Conservation (phyloP, 92 coral and sea anemone species). For the Scolanthus callimorphus region DNA sequence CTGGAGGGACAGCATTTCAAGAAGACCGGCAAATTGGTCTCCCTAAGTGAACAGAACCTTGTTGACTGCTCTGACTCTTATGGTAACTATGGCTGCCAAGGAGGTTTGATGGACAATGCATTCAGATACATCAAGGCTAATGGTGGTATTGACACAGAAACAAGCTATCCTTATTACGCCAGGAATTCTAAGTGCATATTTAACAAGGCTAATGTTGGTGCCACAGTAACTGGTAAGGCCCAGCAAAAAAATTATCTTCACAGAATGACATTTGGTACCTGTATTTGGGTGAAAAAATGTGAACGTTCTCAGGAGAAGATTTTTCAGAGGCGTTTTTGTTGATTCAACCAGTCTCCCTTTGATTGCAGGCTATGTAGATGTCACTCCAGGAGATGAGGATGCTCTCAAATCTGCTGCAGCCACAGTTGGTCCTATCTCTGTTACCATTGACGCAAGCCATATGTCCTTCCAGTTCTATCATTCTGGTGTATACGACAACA, state of each 20-base stretch:
- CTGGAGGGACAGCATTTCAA: constrained; percentile 89
- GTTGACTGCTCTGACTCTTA: constrained; percentile 67
- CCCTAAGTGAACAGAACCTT: constrained; percentile 89
- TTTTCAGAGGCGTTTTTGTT: too few species aligned
- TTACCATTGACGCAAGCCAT: constrained; percentile 80
- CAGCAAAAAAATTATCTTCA: too few species aligned
- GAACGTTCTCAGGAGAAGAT: too few species aligned
- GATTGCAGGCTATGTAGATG: constrained; percentile 64
- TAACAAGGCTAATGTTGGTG: constrained; percentile 46
- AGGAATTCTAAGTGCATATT: constrained; percentile 54
- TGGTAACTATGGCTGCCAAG: constrained; percentile 48
- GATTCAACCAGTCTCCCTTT: too few species aligned
- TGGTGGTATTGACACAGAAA: constrained; percentile 84
- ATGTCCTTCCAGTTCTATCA: constrained; percentile 69
- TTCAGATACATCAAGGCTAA: constrained; percentile 66
- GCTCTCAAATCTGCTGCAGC: constrained; percentile 72
- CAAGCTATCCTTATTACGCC: constrained; percentile 69
- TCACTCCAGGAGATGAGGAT: constrained; percentile 45
- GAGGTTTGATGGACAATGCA: constrained; percentile 67
- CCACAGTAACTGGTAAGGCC: constrained; percentile 65
- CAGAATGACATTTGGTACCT: too few species aligned
- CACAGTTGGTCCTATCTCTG: constrained; percentile 89
- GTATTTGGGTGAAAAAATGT: too few species aligned
- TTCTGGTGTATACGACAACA: constrained; percentile 77
- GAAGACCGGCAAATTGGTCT: constrained; percentile 75